Evolutionary conservation across 2,113 vertebrate genomes (phyloP).

Genomic region (Sebastes fasciatus): DNA sequence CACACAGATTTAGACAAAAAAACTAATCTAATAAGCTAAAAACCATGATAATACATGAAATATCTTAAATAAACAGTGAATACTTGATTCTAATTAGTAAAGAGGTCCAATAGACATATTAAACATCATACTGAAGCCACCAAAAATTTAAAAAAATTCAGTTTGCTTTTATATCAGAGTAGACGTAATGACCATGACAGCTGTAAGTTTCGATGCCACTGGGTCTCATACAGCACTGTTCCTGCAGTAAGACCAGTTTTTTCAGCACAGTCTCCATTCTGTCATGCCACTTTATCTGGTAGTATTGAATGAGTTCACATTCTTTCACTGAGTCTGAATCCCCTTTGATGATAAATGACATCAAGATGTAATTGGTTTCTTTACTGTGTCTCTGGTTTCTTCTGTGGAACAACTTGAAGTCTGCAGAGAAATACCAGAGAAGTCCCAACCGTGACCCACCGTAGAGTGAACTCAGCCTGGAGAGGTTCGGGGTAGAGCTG

Average conservation of each 20-base stretch:
- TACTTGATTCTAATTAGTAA: neutral
- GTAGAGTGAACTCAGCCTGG: slow-evolving; percentile 5
- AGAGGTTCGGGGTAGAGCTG: neutral
- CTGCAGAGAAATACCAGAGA: neutral
- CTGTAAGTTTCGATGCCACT: neutral
- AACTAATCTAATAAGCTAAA: neutral
- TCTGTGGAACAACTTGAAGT: slow-evolving; percentile 6
- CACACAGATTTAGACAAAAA: neutral
- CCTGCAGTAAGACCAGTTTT: neutral
- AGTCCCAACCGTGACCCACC: neutral
- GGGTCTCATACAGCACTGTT: neutral
- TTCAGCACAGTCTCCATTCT: neutral
- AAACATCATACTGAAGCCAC: neutral
- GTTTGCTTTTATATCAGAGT: neutral
- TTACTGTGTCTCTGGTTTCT: slow-evolving; percentile 31
- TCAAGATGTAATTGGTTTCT: slow-evolving; percentile 23
- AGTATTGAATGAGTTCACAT: slow-evolving; percentile 24
- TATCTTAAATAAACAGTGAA: neutral
- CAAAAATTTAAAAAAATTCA: neutral
- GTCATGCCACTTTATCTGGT: slow-evolving; percentile 14
- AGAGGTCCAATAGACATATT: neutral
- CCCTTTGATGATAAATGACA: slow-evolving; percentile 25
- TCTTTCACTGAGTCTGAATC: slow-evolving; percentile 26
- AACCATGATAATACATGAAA: neutral
- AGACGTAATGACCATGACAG: neutral